A percentile compares a stretch with the other conserved stretches of the same genome.
phyloP scores from a whole-genome alignment of 2,113 vertebrate species.

The Pelmatolapia mariae region DNA sequence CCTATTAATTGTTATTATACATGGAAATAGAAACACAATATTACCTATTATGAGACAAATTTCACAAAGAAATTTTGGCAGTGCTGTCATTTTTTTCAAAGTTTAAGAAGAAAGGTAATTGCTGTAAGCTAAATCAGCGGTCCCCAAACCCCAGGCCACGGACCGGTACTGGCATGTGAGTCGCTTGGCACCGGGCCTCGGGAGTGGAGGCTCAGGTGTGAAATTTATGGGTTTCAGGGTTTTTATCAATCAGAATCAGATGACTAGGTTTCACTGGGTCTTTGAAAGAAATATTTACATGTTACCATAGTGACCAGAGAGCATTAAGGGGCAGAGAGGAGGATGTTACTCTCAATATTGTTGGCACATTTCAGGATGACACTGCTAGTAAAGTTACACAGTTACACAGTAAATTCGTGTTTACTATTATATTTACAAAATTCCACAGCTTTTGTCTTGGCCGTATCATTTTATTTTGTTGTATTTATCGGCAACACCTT shows the following conservation, averaged over 20 bases:
- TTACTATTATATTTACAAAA: not conserved
- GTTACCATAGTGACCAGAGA: not conserved
- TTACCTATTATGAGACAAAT: not conserved
- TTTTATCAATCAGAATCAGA: not conserved
- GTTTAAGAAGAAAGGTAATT: not conserved
- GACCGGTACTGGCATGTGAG: rapidly evolving
- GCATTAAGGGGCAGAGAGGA: not conserved
- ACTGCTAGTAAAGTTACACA: not conserved
- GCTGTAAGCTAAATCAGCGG: not conserved
- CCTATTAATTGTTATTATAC: not conserved
- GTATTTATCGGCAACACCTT: rapidly evolving
- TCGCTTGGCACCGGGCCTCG: rapidly evolving
- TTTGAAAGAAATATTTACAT: rapidly evolving
- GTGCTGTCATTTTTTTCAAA: not conserved
- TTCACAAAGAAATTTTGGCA: not conserved
- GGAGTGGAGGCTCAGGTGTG: not conserved
- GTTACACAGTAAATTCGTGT: rapidly evolving
- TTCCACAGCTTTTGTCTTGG: not conserved
- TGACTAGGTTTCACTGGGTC: not conserved
- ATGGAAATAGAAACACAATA: not conserved
- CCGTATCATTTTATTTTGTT: not conserved
- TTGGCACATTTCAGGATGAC: not conserved
- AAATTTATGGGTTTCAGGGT: not conserved
- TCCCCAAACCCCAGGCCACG: not conserved
- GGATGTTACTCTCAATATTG: not conserved